Evolutionary conservation across 2,888 invertebrate species (phyloP), one percentile per base, ranked within the genome.

Genomic region (Lypha dubia): DNA sequence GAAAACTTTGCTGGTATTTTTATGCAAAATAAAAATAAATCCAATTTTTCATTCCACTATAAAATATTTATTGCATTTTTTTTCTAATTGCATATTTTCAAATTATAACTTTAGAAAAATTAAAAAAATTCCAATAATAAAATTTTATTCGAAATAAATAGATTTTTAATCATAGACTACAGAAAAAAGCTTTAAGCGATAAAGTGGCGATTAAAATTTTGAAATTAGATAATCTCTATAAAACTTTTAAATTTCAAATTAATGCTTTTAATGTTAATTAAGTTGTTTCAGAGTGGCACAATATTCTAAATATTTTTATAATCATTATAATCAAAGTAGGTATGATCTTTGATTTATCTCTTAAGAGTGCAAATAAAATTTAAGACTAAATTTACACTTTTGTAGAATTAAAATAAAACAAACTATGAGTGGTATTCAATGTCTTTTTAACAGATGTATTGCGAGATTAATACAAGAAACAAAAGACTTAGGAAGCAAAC

Each of bases 321-420:
- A 49, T 46, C 28, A 44, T 6, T 68, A 15, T 60, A 60, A 74
- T 38, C 73, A 62, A n/a, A 17, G 8, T 51, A 17, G 49, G 15
- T 51, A 17, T 62, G 15, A 62, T 51, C 49, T 49, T n/a, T 49
- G n/a, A 24, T 62, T 73, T 32, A 73, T 49, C 49, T 62, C 13
- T 60, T 38, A 22, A 62, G 24, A 46, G 13, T 20, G 35, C 3
- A 44, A 24, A 71, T 38, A 17, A 1, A 20, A 35, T 22, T 65
- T 51, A 22, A 68, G 13, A n/a, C 5, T 35, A 4, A n/a, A 58
- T 71, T 71, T 41, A 9, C 15, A 67, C 24, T 67, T 49, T 32
- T 9, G 35, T 20, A 35, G 32, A 49, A 32, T 32, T n/a, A 32
- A 56, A n/a, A n/a, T 35, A 28, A 28, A 58, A 32, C 5, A 32